Base-by-base conservation (phyloP, 2,113 vertebrate species). In the Onychostoma macrolepis region DNA sequence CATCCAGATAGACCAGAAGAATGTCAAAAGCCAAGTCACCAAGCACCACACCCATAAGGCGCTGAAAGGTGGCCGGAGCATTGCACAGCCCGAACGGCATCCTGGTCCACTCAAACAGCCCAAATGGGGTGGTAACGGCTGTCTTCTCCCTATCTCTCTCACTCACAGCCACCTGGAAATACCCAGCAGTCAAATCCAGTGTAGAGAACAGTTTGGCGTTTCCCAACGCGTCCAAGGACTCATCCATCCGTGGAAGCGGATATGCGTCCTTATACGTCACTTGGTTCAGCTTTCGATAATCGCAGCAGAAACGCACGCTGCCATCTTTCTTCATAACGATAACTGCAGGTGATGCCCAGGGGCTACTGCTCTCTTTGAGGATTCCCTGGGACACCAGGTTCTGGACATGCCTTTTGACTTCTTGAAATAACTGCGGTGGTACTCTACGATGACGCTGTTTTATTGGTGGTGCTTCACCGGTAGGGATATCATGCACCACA, bases 301-400 rank as follows among this genome's bases (percentile, higher is more conserved):
- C 79, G 63, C 88, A 86, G n/a, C 84, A 88, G 36, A 89, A 88
- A 4, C 28, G 6, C 36, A 89, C 78, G n/a, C 43, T 77, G 13
- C 72, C 61, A 83, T 88, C 53, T 15, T 83, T 85, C n/a, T 88
- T 89, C 8, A 79, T 67, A 1, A 88, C 84, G 7, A 87, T 30
- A 4, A 85, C 86, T 30, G 77, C 83, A 9, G 86, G 83, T 26
- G 81, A 87, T 10, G 85, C 82, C 88, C 85, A 89, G 1, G 67
- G 67, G 26, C 86, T 89, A 33, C 67, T 75, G 15, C 75, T 81
- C 10, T 89, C 76, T n/a, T 81, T 77, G 9, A 81, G 56, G 2
- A 87, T 26, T 15, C 85, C 80, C 9, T 83, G 80, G 7, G 53
- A 15, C 2, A 89, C 63, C 11, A 87, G 30, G 19, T 58, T 48